These are phyloP conservation scores for Hyposoter dolosus DNA, from an alignment of 2,888 invertebrate genomes.

Conservation along the genomic window DNA sequence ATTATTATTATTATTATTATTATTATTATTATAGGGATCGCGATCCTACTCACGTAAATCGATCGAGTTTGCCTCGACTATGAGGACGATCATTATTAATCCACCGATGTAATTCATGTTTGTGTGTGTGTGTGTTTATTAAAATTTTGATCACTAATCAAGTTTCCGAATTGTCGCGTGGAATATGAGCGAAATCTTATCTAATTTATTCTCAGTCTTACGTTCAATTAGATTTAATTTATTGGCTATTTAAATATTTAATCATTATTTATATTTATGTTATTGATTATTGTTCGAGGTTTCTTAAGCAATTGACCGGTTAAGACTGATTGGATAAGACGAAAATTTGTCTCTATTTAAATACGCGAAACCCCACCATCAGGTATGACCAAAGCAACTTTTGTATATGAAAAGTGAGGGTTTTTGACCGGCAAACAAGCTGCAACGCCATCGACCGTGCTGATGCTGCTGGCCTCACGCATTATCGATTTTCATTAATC, in stretches of 20 bases:
- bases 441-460: slow-evolving; percentile 29
- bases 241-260: not conserved
- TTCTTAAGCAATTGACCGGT: slow-evolving; percentile 20
- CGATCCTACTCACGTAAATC: slow-evolving; percentile 62
- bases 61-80: slow-evolving; percentile 19
- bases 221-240: not conserved
- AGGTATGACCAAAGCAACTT: not conserved
- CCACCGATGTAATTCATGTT: slow-evolving; percentile 43
- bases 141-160: not conserved
- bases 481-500: slow-evolving; percentile 29
- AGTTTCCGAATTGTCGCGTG: not conserved
- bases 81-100: slow-evolving; percentile 41
- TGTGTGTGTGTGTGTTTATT: not conserved
- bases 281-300: not conserved
- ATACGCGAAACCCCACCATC: slow-evolving; percentile 73
- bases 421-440: slow-evolving; percentile 24
- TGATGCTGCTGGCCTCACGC: not conserved
- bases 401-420: slow-evolving; percentile 25
- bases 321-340: slow-evolving; percentile 76
- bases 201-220: not conserved
- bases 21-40: not conserved
- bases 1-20: not conserved
- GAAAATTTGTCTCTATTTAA: slow-evolving; percentile 80
- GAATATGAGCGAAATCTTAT: not conserved
- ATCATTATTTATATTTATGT: not conserved